phyloP scores from a whole-genome alignment of 1,140 invertebrate genomes.

The Lycorma delicatula region DNA sequence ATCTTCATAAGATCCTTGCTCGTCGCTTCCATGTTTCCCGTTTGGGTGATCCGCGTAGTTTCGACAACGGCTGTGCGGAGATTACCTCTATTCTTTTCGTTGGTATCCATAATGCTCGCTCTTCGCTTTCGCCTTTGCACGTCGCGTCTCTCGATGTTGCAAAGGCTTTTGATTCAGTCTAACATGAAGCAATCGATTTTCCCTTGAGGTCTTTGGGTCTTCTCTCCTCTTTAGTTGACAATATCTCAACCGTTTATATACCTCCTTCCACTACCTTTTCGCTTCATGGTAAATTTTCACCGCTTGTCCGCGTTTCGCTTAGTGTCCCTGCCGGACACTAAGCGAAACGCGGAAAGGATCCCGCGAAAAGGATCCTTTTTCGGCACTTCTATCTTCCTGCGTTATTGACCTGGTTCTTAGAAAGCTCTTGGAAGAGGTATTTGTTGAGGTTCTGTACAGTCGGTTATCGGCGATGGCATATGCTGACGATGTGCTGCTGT shows the following conservation, averaged over 20 bases:
- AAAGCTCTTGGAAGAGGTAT: not conserved
- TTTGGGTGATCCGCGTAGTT: not conserved
- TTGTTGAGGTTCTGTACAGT: not conserved
- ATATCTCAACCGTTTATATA: not conserved
- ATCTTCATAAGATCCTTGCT: not conserved
- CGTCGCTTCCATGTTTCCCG: not conserved
- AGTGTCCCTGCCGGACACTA: too few relatives aligned
- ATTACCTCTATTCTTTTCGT: conserved; percentile 30
- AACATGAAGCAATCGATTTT: not conserved
- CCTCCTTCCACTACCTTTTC: not conserved
- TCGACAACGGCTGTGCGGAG: not conserved
- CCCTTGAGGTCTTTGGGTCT: not conserved
- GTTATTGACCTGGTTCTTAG: not conserved
- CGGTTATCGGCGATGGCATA: not conserved
- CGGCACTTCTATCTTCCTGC: not conserved
- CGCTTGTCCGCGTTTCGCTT: not conserved
- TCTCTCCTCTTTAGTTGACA: not conserved
- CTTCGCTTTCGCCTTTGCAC: too few relatives aligned
- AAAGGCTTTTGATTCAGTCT: not conserved
- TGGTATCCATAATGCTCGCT: too few relatives aligned
- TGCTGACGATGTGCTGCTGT: not conserved
- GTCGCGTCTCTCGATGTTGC: not conserved
- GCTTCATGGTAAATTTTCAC: not conserved
- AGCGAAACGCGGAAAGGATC: not conserved
- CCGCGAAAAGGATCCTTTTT: not conserved